Base-by-base conservation (phyloP, 2,888 invertebrate species). In the Xestia rhomboidea region DNA sequence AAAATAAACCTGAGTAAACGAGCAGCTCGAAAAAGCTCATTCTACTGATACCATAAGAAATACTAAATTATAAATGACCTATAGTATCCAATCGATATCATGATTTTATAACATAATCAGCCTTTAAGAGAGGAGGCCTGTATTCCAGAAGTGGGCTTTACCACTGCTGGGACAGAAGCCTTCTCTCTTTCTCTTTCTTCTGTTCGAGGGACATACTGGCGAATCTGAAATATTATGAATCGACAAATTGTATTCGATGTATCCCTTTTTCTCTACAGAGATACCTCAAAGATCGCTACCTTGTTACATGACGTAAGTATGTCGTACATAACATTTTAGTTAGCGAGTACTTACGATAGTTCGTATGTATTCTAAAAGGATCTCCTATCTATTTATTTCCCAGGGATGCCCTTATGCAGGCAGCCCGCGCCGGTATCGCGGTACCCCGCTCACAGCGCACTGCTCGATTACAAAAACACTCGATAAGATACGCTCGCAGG, bases 401-500 rank as follows among this genome's bases (percentile, higher is more conserved):
- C 84, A 84, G 73, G 73, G 85, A 86, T 78, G 71, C 73, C 76
- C 79, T 73, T 76, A 75, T 30, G 69, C 60, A 80, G 77, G 57
- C 27, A 72, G 62, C 51, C 54, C 46, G 44, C 54, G 27, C 21
- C 18, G 46, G 41, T 11, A 8, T 10, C 10, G 10, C 67, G 54
- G 67, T 34, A 27, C 38, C 24, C 67, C 38, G 62, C 60, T 27
- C 21, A 27, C 34, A 34, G 72, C 21, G 38, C 49, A n/a, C 51
- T 64, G 44, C 68, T 41, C 73, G 44, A 76, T 84, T 88, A 87
- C 84, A 87, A 87, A 86, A 89, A 88, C 88, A 88, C 79, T 86
- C 75, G 88, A 89, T 89, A 90, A 87, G 86, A 87, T 86, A 87
- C 71, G 74, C 24, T 8, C 70, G 60, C 71, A 88, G 89, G 90